Evolutionary conservation across 2,888 invertebrate genomes (phyloP).

Genomic region (Helicoverpa assulta): DNA sequence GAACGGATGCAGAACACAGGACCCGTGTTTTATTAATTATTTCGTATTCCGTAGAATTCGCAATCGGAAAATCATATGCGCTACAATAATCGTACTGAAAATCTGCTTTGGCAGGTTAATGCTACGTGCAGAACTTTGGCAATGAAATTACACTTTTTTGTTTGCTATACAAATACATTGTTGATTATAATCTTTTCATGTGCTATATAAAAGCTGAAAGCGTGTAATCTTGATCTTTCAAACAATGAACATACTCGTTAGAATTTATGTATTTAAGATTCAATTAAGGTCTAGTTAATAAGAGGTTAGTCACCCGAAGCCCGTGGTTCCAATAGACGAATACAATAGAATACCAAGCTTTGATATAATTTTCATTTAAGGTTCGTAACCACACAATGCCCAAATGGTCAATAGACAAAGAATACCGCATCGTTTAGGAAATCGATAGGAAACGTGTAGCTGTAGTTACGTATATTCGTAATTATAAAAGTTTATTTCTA

Average conservation of each 20-base stretch:
- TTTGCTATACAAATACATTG: no score
- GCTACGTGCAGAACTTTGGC: background rate
- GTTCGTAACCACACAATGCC: slow-evolving; percentile 21
- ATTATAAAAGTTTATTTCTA: slow-evolving; percentile 2
- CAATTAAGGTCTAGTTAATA: slow-evolving; percentile 42
- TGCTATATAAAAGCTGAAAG: slow-evolving; percentile 13
- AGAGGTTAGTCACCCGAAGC: slow-evolving; percentile 19
- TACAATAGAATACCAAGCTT: slow-evolving; percentile 38
- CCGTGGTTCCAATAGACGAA: slow-evolving; percentile 25
- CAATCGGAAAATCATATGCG: slow-evolving; percentile 10
- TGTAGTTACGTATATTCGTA: background rate
- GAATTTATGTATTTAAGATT: slow-evolving; percentile 15
- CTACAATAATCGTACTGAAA: background rate
- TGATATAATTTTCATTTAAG: slow-evolving; percentile 47
- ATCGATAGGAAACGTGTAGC: background rate
- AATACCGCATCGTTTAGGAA: background rate
- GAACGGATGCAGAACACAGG: slow-evolving; percentile 18
- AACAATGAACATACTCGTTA: slow-evolving; percentile 25
- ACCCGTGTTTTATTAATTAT: slow-evolving; percentile 41
- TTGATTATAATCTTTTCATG: background rate
- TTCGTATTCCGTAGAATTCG: slow-evolving; percentile 10
- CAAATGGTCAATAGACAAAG: background rate
- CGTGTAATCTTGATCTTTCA: slow-evolving; percentile 6
- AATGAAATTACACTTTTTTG: background rate
- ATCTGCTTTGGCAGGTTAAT: background rate